Percentiles rank a stretch among this genome's conserved stretches.
phyloP scores from a whole-genome alignment of 2,888 invertebrate genomes.

The Trichogramma dendrolimi region DNA sequence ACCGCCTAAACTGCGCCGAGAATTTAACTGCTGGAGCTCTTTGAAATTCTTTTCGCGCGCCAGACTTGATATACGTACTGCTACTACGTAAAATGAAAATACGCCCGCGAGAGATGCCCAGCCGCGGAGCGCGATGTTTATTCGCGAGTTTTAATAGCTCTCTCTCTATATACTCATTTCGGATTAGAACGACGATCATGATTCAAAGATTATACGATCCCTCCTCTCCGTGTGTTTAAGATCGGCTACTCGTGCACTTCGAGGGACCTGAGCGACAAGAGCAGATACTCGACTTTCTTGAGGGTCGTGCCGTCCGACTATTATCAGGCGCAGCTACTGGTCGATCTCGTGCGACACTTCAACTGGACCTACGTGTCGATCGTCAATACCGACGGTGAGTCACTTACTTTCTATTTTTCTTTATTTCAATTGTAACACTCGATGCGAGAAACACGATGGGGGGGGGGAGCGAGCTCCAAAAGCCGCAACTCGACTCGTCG shows the following conservation, averaged over 20 bases:
- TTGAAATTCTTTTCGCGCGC: too few species aligned
- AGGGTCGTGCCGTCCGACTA: conserved; percentile 75
- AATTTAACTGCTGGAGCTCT: too few species aligned
- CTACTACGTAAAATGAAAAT: too few species aligned
- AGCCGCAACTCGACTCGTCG: too few species aligned
- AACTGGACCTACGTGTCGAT: conserved; percentile 79
- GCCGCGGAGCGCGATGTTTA: neutral
- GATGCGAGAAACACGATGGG: neutral
- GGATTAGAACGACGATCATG: neutral
- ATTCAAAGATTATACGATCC: neutral
- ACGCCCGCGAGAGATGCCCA: too few species aligned
- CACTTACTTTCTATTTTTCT: neutral
- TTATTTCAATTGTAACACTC: neutral
- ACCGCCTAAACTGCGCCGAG: too few species aligned
- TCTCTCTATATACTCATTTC: neutral
- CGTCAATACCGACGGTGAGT: conserved; percentile 68
- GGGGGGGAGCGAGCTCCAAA: too few species aligned
- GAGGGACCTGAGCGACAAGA: conserved; percentile 70
- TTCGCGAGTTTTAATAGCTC: neutral
- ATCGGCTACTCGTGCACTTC: conserved; percentile 76
- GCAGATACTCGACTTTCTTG: conserved; percentile 70
- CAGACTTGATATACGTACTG: too few species aligned
- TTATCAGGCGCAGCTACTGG: conserved; percentile 71
- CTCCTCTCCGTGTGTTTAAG: conserved; percentile 49
- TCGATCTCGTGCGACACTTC: conserved; percentile 63